Evolutionary conservation across 2,797 vertebrate genomes (phyloP), one percentile per base, ranked within the genome.

Genomic region (Chiroxiphia lanceolata): DNA sequence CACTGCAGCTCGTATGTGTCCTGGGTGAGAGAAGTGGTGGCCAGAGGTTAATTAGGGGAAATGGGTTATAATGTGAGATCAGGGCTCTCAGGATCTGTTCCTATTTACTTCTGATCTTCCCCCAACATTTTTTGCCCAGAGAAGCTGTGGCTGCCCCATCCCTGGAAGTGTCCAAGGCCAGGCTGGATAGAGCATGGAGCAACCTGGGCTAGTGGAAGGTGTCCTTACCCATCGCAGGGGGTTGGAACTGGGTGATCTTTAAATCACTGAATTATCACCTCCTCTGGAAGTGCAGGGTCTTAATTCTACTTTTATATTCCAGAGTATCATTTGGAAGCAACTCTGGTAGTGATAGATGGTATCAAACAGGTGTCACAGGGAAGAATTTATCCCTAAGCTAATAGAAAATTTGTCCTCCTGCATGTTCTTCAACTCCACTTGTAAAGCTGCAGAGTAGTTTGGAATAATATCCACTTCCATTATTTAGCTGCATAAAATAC

Each of bases 401-500:
- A 68, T 10, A 87, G 86, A 71, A 83, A 91, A 94, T 87, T 87
- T 94, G 81, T 89, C 64, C 70, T 95, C 67, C 44, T 93, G 50
- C 34, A 13, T 87, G 75, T 92, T 93, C 85, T 94, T 90, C 72
- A 88, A 60, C 65, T 88, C 72, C 71, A 50, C 11, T n/a, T 94
- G 83, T 61, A 94, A 95, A 92, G 61, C 91, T 89, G 75, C 31
- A 20, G 64, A 85, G 75, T 7, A 70, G 68, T 94, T 90, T 94
- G 83, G 94, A 94, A 68, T 96, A 94, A 96, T 94, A 94, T 59
- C 67, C n/a, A 36, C 87, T 96, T 86, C 93, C 92, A 92, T 95
- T 96, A 95, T 96, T 97, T 96, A 93, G 94, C 93, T 90, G 88
- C 90, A 94, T 97, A 96, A 93, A 96, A 95, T 85, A 91, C 87